Evolutionary conservation across 30 jellyfish, hydroid and myxozoan species (phyloP), one percentile per base, ranked within the genome.

Genomic region (Morbakka virulenta): DNA sequence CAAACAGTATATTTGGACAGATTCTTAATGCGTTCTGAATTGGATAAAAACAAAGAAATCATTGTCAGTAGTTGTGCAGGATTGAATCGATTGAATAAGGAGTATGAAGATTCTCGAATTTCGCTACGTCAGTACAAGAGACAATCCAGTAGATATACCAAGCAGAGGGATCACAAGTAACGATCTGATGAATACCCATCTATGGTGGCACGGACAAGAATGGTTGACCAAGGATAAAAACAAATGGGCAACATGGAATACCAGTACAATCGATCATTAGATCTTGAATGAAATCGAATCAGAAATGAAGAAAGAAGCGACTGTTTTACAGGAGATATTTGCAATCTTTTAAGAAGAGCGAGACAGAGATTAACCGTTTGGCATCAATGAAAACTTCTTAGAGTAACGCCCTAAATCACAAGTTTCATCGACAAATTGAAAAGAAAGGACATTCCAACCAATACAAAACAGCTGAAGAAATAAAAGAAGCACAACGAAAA

Each of bases 301-400:
- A 47, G 69, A 34, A 35, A 69, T 34, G 23, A 47, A n/a, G n/a
- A n/a, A 31, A 31, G 81, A 50, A 32, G 29, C 67, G 3, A 47
- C 33, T 26, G 32, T 34, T 32, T 34, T 69, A 13, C 41, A 32
- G 27, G 81, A 69, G 41, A 69, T 50, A 17, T 32, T 69, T 17
- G 77, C 14, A 22, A 47, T 47, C 24, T 17, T 34, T 4, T 69
- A 28, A 14, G 76, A 3, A 13, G 34, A 32, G 24, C 36, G 22
- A 30, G 29, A 12, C n/a, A 27, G 17, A 14, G 27, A 4, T 23
- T 32, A 67, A 69, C 81, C 81, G 9, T 32, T 69, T 35, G 81
- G 81, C 1, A 69, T 69, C 67, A 30, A 69, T 24, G 81, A 69
- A 69, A 32, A n/a, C 20, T 69, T 67, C 67, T 69, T 14, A 69